These are phyloP conservation scores for Steinernema carpocapsae DNA, from an alignment of 2,888 invertebrate genomes.

Conservation along the genomic window DNA sequence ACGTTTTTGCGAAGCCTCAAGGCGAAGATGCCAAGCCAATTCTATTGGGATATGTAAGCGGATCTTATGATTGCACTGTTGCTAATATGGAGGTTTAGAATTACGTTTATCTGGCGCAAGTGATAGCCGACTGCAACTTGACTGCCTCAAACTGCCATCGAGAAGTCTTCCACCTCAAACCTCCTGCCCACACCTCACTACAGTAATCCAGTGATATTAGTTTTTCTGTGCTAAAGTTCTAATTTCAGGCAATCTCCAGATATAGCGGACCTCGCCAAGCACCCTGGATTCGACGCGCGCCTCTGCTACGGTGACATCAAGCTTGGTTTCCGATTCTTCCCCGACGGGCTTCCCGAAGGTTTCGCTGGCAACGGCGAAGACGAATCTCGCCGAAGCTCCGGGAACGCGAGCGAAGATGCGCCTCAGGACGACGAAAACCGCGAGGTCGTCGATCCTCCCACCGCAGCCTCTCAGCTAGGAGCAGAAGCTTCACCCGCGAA, in stretches of 20 bases:
- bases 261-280: constrained; percentile 66
- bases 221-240: constrained; percentile 20
- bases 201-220: constrained; percentile 13
- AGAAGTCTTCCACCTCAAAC: constrained; percentile 62
- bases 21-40: constrained; percentile 44
- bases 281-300: constrained; percentile 88
- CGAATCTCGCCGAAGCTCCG: neutral
- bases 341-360: constrained; percentile 54
- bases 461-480: neutral
- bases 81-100: constrained; percentile 37
- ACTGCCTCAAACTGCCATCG: constrained; percentile 65
- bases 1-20: constrained; percentile 52
- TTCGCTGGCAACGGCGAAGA: constrained; percentile 39
- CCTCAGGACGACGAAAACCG: neutral
- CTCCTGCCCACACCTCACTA: constrained; percentile 46
- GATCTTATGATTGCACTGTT: neutral
- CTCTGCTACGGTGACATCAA: constrained; percentile 90
- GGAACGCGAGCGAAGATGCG: constrained; percentile 10
- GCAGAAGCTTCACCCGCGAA: neutral
- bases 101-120: constrained; percentile 58
- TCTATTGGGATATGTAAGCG: constrained; percentile 55
- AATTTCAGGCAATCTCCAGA: constrained; percentile 37
- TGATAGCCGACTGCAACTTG: constrained; percentile 63
- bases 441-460: neutral
- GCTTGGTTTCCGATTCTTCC: constrained; percentile 76